phyloP scores from a whole-genome alignment of 2,797 vertebrate genomes.

The Epinephelus awoara region DNA sequence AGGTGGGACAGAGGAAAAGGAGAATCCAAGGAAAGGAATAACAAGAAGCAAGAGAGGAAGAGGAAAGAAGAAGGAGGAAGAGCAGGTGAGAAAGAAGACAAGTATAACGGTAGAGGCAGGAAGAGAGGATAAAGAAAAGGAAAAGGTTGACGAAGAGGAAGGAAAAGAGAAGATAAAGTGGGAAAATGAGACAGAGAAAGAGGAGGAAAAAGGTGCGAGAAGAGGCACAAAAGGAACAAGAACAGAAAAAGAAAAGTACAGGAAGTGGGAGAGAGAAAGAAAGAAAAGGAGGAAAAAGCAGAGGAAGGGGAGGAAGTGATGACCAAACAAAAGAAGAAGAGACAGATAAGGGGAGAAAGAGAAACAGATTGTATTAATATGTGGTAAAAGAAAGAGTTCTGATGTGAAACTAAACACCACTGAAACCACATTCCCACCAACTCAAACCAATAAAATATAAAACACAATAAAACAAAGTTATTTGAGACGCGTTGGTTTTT shows the following conservation, averaged over 20 bases:
- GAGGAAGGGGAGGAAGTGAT: too few relatives aligned
- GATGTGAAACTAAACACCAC: constrained; percentile 32
- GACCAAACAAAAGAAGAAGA: neutral
- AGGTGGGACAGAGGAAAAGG: too few relatives aligned
- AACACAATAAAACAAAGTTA: constrained; percentile 47
- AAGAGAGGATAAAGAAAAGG: too few relatives aligned
- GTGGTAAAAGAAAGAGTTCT: constrained; percentile 12
- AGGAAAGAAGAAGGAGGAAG: neutral
- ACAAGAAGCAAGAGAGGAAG: too few relatives aligned
- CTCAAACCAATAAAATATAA: constrained; percentile 45
- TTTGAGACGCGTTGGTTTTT: constrained; percentile 22
- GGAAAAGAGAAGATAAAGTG: too few relatives aligned
- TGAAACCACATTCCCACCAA: constrained; percentile 56
- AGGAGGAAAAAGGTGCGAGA: neutral
- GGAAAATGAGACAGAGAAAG: too few relatives aligned
- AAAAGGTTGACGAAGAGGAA: too few relatives aligned
- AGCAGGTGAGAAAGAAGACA: too few relatives aligned
- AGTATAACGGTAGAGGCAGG: too few relatives aligned
- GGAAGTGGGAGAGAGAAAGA: neutral
- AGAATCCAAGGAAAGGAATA: too few relatives aligned
- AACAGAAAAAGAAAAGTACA: too few relatives aligned
- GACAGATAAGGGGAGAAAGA: neutral
- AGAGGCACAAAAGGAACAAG: neutral
- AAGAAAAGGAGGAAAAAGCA: neutral
- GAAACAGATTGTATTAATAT: neutral